Percentiles rank a stretch among this genome's conserved stretches.
These are phyloP conservation scores for Seladonia tumulorum DNA, from an alignment of 2,888 invertebrate species.

Conservation along the genomic window DNA sequence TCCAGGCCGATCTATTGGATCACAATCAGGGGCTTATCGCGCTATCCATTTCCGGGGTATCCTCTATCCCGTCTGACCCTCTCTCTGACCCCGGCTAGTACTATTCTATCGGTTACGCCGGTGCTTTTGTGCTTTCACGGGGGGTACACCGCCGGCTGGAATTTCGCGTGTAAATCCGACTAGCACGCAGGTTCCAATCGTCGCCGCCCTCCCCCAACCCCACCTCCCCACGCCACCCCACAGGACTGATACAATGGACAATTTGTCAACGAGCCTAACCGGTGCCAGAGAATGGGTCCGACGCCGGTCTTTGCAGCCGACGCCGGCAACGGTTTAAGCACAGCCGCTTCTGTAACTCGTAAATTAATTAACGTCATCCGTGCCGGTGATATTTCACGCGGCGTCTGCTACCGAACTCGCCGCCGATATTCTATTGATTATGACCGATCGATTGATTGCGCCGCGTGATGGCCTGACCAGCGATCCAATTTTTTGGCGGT, in stretches of 20 bases:
- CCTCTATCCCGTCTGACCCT: constrained; percentile 50
- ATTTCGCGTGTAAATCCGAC: constrained; percentile 71
- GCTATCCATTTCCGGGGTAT: constrained; percentile 66
- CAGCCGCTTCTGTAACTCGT: constrained; percentile 38
- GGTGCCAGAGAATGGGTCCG: constrained; percentile 61
- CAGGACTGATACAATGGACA: constrained; percentile 70
- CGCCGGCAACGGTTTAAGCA: constrained; percentile 51
- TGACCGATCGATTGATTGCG: constrained; percentile 24
- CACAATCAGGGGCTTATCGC: constrained; percentile 67
- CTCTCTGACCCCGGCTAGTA: constrained; percentile 34
- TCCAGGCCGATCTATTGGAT: constrained; percentile 59
- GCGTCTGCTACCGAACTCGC: constrained; percentile 10
- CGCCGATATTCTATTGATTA: constrained; percentile 24
- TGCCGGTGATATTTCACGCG: constrained; percentile 36
- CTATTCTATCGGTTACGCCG: constrained; percentile 57
- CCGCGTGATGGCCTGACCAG: background rate
- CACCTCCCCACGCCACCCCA: background rate
- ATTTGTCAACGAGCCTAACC: constrained; percentile 72
- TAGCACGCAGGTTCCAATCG: constrained; percentile 68
- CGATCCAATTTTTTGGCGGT: background rate
- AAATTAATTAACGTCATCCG: constrained; percentile 62
- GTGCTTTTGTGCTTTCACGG: constrained; percentile 67
- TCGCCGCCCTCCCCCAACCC: constrained; percentile 11
- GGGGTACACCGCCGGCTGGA: constrained; percentile 56
- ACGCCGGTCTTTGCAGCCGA: constrained; percentile 59